Percentiles rank a stretch among this genome's conserved stretches.
These are phyloP conservation scores for Macrophya alboannulata DNA, from an alignment of 2,888 invertebrate genomes.

Conservation along the genomic window DNA sequence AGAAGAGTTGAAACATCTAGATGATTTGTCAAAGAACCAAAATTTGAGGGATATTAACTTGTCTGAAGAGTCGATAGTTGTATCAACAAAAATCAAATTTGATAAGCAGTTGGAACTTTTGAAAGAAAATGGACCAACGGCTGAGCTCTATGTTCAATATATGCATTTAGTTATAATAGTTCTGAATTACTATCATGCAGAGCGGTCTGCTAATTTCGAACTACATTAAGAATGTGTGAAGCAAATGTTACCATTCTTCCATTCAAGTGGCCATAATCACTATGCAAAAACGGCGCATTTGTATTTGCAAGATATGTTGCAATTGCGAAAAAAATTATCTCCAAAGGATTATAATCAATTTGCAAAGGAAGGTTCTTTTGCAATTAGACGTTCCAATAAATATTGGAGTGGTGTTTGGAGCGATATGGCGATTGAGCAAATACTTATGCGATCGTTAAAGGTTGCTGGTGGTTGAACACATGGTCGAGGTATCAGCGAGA, in stretches of 20 bases:
- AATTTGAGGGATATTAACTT: not conserved
- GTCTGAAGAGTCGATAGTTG: not conserved
- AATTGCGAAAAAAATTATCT: not conserved
- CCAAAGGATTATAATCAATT: constrained; percentile 1
- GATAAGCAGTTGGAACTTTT: not conserved
- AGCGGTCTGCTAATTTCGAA: not conserved
- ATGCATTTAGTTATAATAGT: not conserved
- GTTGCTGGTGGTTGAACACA: not conserved
- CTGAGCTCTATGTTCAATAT: not conserved
- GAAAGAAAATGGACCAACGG: not conserved
- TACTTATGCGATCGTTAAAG: not conserved
- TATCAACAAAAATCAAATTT: not conserved
- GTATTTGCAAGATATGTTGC: not conserved
- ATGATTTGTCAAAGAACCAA: not conserved
- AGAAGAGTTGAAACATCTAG: not conserved
- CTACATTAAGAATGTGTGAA: not conserved
- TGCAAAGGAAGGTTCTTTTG: not conserved
- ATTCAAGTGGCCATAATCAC: not conserved
- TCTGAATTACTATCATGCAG: not conserved
- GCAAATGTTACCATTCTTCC: not conserved
- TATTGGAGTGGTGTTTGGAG: not conserved
- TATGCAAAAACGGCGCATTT: constrained; percentile 1
- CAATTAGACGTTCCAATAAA: not conserved
- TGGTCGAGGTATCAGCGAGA: not conserved
- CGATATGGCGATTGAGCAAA: not conserved